Percentiles rank a stretch among this genome's conserved stretches.
Conservation (phyloP, 2,888 invertebrate genomes). For the Sabatieria punctata region DNA sequence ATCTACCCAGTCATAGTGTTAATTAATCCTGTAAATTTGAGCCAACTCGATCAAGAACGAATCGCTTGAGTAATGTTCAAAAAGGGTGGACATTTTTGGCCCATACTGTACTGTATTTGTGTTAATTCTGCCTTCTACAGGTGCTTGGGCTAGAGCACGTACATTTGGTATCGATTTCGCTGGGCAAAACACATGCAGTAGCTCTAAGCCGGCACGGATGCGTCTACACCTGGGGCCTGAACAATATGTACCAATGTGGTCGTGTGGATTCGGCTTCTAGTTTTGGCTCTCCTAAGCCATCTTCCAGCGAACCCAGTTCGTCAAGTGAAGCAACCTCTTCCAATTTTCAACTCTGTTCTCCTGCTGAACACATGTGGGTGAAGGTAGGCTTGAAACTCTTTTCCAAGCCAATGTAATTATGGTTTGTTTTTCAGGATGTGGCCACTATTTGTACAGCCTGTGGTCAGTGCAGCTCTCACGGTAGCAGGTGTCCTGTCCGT, state of each 20-base stretch:
- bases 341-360: conserved; percentile 40
- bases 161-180: conserved; percentile 52
- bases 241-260: conserved; percentile 94
- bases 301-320: background rate
- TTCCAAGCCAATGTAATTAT: too few species aligned
- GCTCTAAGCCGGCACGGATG: conserved; percentile 69
- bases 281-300: background rate
- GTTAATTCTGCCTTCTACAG: too few species aligned
- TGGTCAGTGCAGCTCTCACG: conserved; percentile 80
- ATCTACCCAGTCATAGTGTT: too few species aligned
- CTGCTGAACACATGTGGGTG: conserved; percentile 39
- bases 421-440: too few species aligned
- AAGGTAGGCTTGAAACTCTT: too few species aligned
- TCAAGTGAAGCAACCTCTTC: background rate
- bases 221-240: conserved; percentile 85
- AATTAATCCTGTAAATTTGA: too few species aligned
- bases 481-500: conserved; percentile 47
- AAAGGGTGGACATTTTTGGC: too few species aligned
- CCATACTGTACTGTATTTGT: too few species aligned
- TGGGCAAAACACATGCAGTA: conserved; percentile 92
- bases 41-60: too few species aligned
- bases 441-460: conserved; percentile 80
- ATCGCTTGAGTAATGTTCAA: too few species aligned
- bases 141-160: conserved; percentile 24
- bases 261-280: conserved; percentile 41